phyloP scores from a whole-genome alignment of 1,140 invertebrate genomes.

The Hermatobates lingyangjiaoensis region DNA sequence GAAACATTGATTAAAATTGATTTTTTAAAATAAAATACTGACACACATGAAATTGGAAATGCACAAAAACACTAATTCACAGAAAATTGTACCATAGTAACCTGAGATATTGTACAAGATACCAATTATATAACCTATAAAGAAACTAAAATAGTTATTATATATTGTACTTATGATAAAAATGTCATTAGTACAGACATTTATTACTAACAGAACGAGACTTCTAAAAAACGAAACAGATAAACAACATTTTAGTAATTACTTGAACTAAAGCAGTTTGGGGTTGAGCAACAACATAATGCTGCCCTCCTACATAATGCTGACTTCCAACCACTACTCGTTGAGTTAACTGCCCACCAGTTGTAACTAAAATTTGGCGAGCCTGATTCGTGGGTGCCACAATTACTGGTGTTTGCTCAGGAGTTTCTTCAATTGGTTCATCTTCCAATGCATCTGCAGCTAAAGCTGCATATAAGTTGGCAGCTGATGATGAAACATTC shows the following conservation, averaged over 20 bases:
- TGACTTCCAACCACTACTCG: conserved; percentile 10
- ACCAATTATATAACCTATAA: too few relatives aligned
- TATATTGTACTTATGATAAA: too few relatives aligned
- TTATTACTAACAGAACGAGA: not conserved
- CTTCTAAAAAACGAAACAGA: not conserved
- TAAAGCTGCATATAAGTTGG: conserved; percentile 45
- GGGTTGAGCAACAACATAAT: conserved; percentile 36
- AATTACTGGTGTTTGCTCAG: not conserved
- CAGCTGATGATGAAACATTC: conserved; percentile 44
- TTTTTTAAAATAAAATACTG: too few relatives aligned
- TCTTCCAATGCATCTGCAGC: conserved; percentile 50
- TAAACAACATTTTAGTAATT: not conserved
- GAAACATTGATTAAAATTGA: too few relatives aligned
- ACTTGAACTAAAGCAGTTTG: conserved; percentile 32
- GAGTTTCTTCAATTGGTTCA: conserved; percentile 28
- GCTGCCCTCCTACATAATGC: conserved; percentile 18
- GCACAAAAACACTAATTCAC: too few relatives aligned
- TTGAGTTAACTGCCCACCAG: conserved; percentile 10
- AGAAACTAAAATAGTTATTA: too few relatives aligned
- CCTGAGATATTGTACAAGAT: too few relatives aligned
- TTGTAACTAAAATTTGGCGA: conserved; percentile 17
- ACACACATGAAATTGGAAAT: too few relatives aligned
- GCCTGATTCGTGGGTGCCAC: conserved; percentile 2
- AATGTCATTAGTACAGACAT: too few relatives aligned
- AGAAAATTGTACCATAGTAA: too few relatives aligned